Conservation (phyloP, 2,113 vertebrate species). For the Tenebrosternarchus preto region DNA sequence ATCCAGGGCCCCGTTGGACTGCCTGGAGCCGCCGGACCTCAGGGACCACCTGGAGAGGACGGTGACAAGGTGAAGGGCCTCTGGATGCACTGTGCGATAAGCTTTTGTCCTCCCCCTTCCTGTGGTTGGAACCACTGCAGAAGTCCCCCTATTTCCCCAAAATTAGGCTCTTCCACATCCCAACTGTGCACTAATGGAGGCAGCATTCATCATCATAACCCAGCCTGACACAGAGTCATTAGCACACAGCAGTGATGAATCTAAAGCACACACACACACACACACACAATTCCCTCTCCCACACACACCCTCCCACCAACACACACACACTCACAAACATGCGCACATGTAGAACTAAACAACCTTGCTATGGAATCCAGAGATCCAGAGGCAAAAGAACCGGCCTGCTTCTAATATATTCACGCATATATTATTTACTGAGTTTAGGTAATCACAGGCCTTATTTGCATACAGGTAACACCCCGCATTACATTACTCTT, state of each 20-base stretch:
- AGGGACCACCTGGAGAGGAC: slow-evolving; percentile 95
- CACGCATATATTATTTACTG: slow-evolving; percentile 51
- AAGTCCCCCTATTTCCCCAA: too few species aligned
- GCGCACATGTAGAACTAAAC: neutral
- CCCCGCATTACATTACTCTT: slow-evolving; percentile 58
- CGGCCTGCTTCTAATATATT: slow-evolving; percentile 27
- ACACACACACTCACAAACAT: too few species aligned
- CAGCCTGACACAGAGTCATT: slow-evolving; percentile 28
- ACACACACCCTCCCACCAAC: too few species aligned
- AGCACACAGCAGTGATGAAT: slow-evolving; percentile 4
- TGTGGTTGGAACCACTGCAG: too few species aligned
- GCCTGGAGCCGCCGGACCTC: slow-evolving; percentile 91
- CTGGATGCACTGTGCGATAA: neutral
- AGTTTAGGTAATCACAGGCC: slow-evolving; percentile 57
- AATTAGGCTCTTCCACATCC: too few species aligned
- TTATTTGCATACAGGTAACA: slow-evolving; percentile 58
- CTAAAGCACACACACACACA: neutral
- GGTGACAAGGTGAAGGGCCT: slow-evolving; percentile 86
- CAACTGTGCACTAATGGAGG: too few species aligned
- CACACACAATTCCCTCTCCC: too few species aligned
- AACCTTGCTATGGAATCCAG: neutral
- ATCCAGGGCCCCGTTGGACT: slow-evolving; percentile 96
- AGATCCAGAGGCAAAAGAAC: neutral
- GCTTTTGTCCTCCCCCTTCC: too few species aligned
- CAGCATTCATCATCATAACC: slow-evolving; percentile 28